Evolutionary conservation across 2,113 vertebrate species (phyloP).

Genomic region (Halcyon malimbica): DNA sequence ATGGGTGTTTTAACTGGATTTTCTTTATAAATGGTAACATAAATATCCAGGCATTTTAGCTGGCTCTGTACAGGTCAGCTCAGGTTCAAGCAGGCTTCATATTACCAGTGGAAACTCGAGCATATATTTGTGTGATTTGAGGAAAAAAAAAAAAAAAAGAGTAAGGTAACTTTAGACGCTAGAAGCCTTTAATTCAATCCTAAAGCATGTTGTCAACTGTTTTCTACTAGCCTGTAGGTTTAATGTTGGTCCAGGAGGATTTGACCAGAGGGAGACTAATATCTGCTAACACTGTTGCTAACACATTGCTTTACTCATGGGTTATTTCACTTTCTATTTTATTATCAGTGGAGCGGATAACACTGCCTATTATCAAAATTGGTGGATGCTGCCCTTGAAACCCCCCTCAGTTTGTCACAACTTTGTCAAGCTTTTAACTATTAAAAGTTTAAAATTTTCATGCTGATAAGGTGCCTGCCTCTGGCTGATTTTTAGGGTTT

Average conservation of each 20-base stretch:
- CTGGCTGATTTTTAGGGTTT: not conserved
- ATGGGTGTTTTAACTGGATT: not conserved
- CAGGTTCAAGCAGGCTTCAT: not conserved
- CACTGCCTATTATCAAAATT: not conserved
- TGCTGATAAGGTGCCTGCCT: not conserved
- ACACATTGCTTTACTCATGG: conserved; percentile 2
- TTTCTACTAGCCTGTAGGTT: not conserved
- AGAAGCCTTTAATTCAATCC: conserved; percentile 25
- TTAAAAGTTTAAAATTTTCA: not conserved
- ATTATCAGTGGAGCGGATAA: not conserved
- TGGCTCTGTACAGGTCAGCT: not conserved
- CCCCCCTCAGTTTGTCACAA: not conserved
- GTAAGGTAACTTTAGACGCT: conserved; percentile 7
- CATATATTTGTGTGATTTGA: not conserved
- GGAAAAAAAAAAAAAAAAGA: not conserved
- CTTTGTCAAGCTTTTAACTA: not conserved
- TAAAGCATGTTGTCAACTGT: not conserved
- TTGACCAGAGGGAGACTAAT: not conserved
- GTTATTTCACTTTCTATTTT: conserved; percentile 33
- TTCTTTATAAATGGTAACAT: not conserved
- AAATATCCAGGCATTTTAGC: not conserved
- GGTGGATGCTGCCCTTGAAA: conserved; percentile 30
- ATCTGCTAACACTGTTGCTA: not conserved
- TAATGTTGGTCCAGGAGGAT: not conserved
- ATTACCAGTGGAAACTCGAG: not conserved